Conservation (phyloP, 1,140 invertebrate species). For the Lutraria rhynchaena region DNA sequence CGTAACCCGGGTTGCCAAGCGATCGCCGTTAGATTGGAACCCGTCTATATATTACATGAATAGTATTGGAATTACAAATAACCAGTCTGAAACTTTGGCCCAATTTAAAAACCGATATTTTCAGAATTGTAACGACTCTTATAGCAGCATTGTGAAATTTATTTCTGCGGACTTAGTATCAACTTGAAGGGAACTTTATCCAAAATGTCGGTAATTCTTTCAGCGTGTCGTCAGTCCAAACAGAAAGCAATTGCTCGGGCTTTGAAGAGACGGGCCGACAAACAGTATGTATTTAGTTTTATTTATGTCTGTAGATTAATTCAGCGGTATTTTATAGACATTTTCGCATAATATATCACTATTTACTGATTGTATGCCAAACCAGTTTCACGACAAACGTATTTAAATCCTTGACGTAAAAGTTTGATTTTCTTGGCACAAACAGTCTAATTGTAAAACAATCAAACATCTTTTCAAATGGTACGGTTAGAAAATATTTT, state of each 20-base stretch:
- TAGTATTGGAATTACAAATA: conserved; percentile 17
- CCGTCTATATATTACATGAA: not conserved
- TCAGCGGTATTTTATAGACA: no score
- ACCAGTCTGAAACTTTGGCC: conserved; percentile 6
- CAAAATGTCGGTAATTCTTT: conserved; percentile 55
- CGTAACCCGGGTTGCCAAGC: conserved; percentile 20
- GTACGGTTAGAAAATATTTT: no score
- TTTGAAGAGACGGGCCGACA: conserved; percentile 54
- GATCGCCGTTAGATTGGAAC: conserved; percentile 12
- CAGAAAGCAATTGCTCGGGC: conserved; percentile 45
- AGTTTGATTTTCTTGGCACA: no score
- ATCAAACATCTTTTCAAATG: no score
- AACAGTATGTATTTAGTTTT: conserved; percentile 35
- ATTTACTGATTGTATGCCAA: no score
- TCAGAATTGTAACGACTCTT: not conserved
- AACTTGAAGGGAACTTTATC: not conserved
- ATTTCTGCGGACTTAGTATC: not conserved
- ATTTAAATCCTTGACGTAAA: no score
- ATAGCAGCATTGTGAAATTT: not conserved
- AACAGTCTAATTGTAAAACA: no score
- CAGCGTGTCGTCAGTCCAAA: conserved; percentile 52
- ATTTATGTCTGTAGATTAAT: no score
- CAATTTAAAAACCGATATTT: conserved; percentile 10
- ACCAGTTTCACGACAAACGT: no score
- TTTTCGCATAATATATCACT: no score